Conservation (phyloP, 2,888 invertebrate species). For the Morpho deidamia region DNA sequence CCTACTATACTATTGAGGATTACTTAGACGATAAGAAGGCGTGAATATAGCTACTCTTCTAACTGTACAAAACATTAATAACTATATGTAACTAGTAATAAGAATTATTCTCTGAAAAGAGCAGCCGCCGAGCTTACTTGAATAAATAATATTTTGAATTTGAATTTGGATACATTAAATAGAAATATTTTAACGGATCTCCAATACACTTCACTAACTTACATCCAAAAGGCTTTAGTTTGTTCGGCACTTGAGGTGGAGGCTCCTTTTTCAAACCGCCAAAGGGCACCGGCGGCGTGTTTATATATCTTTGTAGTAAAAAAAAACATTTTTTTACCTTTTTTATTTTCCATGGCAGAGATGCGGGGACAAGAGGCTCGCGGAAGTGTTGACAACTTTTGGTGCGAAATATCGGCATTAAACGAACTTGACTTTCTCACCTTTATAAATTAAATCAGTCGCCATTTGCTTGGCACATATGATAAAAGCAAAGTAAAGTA, state of each 20-base stretch:
- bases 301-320: conserved; percentile 23
- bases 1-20: too few species aligned
- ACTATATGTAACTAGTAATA: too few species aligned
- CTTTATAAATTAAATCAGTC: too few species aligned
- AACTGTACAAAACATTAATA: too few species aligned
- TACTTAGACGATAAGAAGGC: too few species aligned
- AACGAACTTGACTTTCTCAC: too few species aligned
- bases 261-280: conserved; percentile 19
- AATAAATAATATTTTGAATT: too few species aligned
- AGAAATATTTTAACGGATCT: conserved; percentile 7
- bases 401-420: neutral
- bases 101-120: too few species aligned
- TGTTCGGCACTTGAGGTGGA: conserved; percentile 14
- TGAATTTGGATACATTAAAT: neutral
- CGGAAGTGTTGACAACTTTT: conserved; percentile 9
- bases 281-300: conserved; percentile 26
- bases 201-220: conserved; percentile 5
- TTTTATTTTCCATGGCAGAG: conserved; percentile 15
- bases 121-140: too few species aligned
- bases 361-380: conserved; percentile 8
- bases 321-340: conserved; percentile 15
- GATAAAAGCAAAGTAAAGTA: too few species aligned
- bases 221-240: conserved; percentile 12
- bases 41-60: too few species aligned
- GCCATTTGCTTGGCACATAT: too few species aligned